Percentiles rank a stretch among this genome's conserved stretches.
Conservation (phyloP, 1,140 invertebrate genomes). For the Cherax destructor region DNA sequence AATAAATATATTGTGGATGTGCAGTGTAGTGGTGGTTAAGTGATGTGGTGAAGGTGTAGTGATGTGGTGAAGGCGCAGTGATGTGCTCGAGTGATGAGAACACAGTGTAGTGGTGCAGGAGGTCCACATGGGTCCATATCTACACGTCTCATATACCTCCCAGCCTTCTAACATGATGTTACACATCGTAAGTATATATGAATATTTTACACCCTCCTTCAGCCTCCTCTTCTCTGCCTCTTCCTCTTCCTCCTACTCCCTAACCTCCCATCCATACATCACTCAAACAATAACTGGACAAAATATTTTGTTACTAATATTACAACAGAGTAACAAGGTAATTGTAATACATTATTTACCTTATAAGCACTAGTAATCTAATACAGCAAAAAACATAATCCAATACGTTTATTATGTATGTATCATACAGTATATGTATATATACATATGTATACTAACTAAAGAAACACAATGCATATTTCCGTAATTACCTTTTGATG, state of each 20-base stretch:
- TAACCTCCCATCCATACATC: no score
- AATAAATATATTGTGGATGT: background rate
- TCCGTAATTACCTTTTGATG: no score
- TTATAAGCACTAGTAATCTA: no score
- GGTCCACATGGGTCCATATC: slow-evolving; percentile 34
- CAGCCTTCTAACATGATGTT: slow-evolving; percentile 19
- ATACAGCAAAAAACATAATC: no score
- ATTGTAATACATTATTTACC: no score
- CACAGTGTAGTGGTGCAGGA: slow-evolving; percentile 22
- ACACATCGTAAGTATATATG: slow-evolving; percentile 44
- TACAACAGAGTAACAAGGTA: no score
- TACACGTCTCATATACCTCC: background rate
- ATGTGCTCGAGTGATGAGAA: background rate
- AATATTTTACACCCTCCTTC: background rate
- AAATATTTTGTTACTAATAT: no score
- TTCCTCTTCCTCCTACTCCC: slow-evolving; percentile 9
- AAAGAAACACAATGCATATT: no score
- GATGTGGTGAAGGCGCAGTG: slow-evolving; percentile 5
- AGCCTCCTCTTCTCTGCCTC: background rate
- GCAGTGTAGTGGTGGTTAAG: slow-evolving; percentile 27
- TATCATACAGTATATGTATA: no score
- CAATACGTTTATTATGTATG: no score
- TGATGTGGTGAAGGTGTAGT: slow-evolving; percentile 34
- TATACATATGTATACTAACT: no score
- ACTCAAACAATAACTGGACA: no score